A percentile compares a stretch with the other conserved stretches of the same genome.
These are phyloP conservation scores for Leptobrachium leishanense DNA, from an alignment of 2,113 vertebrate species.

Conservation along the genomic window DNA sequence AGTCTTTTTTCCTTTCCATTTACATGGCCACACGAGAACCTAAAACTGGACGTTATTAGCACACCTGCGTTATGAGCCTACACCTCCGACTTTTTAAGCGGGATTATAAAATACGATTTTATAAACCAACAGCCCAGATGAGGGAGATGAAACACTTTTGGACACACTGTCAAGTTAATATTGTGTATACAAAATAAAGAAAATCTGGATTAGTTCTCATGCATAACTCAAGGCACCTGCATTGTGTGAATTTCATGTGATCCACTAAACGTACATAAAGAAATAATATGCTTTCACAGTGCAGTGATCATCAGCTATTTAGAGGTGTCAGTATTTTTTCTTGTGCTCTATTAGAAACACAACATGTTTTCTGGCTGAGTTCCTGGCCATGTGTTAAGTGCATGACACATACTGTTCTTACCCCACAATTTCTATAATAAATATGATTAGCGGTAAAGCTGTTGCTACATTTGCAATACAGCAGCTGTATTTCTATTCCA, in stretches of 20 bases:
- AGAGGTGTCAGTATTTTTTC: not conserved
- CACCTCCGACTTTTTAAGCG: constrained; percentile 38
- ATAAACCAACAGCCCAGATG: constrained; percentile 29
- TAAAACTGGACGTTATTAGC: constrained; percentile 27
- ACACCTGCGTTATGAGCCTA: constrained; percentile 38
- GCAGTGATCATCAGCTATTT: not conserved
- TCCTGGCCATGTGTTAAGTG: no score
- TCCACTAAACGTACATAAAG: not conserved
- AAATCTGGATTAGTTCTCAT: constrained; percentile 45
- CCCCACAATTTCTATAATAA: not conserved
- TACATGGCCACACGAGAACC: constrained; percentile 18
- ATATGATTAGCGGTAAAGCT: no score
- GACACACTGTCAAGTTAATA: constrained; percentile 36
- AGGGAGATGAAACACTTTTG: constrained; percentile 34
- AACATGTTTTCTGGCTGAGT: no score
- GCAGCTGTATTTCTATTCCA: no score
- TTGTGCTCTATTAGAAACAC: no score
- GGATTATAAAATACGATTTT: constrained; percentile 43
- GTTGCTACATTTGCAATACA: no score
- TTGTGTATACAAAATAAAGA: constrained; percentile 43
- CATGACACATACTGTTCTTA: not conserved
- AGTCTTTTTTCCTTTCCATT: constrained; percentile 21
- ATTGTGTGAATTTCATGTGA: constrained; percentile 24
- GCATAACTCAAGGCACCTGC: constrained; percentile 30
- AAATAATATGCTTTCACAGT: constrained; percentile 6